Percentiles rank a stretch among this genome's conserved stretches.
Evolutionary conservation across 2,113 vertebrate genomes (phyloP).

Genomic region (Epinephelus lanceolatus): DNA sequence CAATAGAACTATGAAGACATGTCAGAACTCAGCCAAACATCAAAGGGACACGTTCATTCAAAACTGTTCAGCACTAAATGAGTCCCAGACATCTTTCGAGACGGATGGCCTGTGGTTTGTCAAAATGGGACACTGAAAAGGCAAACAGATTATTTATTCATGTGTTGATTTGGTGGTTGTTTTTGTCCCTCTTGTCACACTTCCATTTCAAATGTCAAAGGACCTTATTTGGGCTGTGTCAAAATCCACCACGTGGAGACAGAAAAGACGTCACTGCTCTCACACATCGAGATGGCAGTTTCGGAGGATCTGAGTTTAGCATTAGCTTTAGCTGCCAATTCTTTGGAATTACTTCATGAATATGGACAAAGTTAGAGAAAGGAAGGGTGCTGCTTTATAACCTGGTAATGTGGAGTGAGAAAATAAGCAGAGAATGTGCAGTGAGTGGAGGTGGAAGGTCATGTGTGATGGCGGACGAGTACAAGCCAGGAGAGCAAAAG

Average conservation of each 20-base stretch:
- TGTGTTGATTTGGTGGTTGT: conserved; percentile 72
- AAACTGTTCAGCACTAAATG: conserved; percentile 65
- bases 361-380: conserved; percentile 29
- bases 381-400: conserved; percentile 26
- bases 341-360: conserved; percentile 46
- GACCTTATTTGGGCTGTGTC: conserved; percentile 67
- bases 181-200: conserved; percentile 74
- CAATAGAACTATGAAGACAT: conserved; percentile 57
- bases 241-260: conserved; percentile 43
- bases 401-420: conserved; percentile 30
- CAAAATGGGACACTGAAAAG: conserved; percentile 74
- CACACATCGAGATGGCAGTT: conserved; percentile 13
- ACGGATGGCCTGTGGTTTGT: conserved; percentile 64
- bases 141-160: conserved; percentile 79
- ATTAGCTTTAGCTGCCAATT: conserved; percentile 40
- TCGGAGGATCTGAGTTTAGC: conserved; percentile 23
- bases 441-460: conserved; percentile 57
- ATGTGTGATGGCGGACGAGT: conserved; percentile 41
- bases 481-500: conserved; percentile 53
- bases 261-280: conserved; percentile 5
- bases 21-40: conserved; percentile 53
- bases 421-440: conserved; percentile 25
- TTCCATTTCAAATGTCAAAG: conserved; percentile 73
- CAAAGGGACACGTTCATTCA: conserved; percentile 64
- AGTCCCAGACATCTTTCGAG: conserved; percentile 64